These are phyloP conservation scores for Leptobrachium ailaonicum DNA, from an alignment of 2,113 vertebrate species.

Conservation along the genomic window DNA sequence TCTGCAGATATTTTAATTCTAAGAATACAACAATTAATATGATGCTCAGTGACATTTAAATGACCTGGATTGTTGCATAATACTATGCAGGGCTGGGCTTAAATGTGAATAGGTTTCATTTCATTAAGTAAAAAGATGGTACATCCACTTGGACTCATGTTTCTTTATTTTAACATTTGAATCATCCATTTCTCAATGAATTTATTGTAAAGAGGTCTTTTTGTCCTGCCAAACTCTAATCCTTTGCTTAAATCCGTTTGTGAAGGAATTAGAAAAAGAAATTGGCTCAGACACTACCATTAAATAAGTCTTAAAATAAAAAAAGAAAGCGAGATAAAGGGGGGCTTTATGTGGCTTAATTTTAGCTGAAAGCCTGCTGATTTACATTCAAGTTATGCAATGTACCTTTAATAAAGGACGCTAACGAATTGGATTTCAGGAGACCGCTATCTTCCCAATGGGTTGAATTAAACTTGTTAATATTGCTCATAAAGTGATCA, in stretches of 20 bases:
- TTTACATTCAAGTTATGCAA: constrained; percentile 18
- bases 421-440: background rate
- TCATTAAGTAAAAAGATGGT: background rate
- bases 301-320: constrained; percentile 6
- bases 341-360: constrained; percentile 12
- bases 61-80: background rate
- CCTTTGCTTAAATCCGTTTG: constrained; percentile 27
- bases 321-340: constrained; percentile 5
- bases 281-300: background rate
- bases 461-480: too few species aligned
- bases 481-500: too few species aligned
- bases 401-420: background rate
- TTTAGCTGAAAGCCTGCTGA: background rate
- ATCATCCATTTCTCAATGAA: constrained; percentile 25
- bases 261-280: constrained; percentile 16
- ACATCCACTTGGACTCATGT: background rate
- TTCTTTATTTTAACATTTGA: constrained; percentile 23
- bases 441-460: too few species aligned
- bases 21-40: background rate
- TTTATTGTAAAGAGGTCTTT: constrained; percentile 28
- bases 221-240: constrained; percentile 31
- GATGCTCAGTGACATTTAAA: background rate
- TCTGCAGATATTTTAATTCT: background rate
- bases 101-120: background rate
- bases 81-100: background rate